Percentiles rank a stretch among this genome's conserved stretches.
phyloP scores from a whole-genome alignment of 2,888 invertebrate species.

The Petrolisthes cinctipes region DNA sequence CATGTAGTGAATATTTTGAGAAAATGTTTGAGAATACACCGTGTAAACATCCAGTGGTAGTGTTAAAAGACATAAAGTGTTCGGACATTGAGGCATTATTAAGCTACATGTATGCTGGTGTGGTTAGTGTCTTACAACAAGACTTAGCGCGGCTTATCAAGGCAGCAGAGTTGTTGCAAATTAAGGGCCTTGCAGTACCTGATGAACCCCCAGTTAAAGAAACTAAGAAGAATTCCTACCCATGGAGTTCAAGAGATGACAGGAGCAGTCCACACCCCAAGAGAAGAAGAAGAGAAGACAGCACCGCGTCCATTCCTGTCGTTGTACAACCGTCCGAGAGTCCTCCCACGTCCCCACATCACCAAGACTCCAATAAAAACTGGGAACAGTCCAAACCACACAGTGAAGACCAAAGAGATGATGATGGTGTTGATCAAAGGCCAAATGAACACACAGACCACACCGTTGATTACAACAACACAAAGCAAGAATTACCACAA shows the following conservation, averaged over 20 bases:
- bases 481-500: conserved; percentile 41
- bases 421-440: conserved; percentile 37
- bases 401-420: conserved; percentile 36
- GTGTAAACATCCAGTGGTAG: conserved; percentile 63
- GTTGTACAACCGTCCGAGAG: conserved; percentile 31
- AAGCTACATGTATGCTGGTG: conserved; percentile 64
- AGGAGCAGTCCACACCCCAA: conserved; percentile 61
- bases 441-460: conserved; percentile 25
- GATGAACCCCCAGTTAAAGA: conserved; percentile 60
- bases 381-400: conserved; percentile 39
- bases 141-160: conserved; percentile 63
- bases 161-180: conserved; percentile 62
- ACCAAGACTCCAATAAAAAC: conserved; percentile 33
- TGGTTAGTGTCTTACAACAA: conserved; percentile 61
- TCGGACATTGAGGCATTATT: conserved; percentile 62
- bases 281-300: conserved; percentile 53
- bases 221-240: conserved; percentile 45
- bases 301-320: conserved; percentile 7
- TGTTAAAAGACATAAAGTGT: conserved; percentile 61
- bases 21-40: conserved; percentile 64
- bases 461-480: conserved; percentile 24
- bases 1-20: conserved; percentile 65
- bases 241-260: conserved; percentile 53
- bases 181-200: conserved; percentile 63
- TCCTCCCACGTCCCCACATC: conserved; percentile 41